Percentiles rank a stretch among this genome's conserved stretches.
phyloP scores from a whole-genome alignment of 1,140 invertebrate genomes.

The Drosophila nannoptera region DNA sequence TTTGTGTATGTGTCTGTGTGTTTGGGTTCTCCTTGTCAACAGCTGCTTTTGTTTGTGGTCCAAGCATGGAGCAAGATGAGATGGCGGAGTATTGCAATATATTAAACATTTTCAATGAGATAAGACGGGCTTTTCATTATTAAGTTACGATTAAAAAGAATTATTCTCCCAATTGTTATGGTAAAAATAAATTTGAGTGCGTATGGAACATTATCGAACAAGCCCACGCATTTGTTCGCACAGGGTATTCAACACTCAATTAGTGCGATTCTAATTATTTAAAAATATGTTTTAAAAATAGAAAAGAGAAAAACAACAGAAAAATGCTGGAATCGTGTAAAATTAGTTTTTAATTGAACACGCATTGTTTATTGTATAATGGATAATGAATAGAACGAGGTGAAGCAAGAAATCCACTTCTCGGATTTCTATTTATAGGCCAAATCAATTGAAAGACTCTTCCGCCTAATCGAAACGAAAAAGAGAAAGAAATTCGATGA shows the following conservation, averaged over 20 bases:
- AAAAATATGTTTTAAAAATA: conserved; percentile 24
- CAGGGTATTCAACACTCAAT: conserved; percentile 7
- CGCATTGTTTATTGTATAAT: conserved; percentile 44
- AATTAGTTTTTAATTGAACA: conserved; percentile 33
- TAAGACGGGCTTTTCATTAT: too few species aligned
- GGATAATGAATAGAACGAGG: neutral
- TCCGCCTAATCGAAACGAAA: neutral
- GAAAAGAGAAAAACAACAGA: conserved; percentile 2
- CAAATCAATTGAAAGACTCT: conserved; percentile 10
- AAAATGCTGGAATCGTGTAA: conserved; percentile 11
- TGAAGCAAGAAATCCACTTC: conserved; percentile 1
- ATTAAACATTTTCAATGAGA: too few species aligned
- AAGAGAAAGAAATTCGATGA: neutral
- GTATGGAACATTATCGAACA: neutral
- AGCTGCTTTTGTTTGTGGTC: too few species aligned
- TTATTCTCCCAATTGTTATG: too few species aligned
- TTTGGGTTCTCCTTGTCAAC: too few species aligned
- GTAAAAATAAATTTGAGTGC: too few species aligned
- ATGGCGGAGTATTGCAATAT: too few species aligned
- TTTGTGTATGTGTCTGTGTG: too few species aligned
- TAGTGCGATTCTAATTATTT: conserved; percentile 9
- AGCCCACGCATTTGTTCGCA: too few species aligned
- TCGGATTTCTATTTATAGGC: conserved; percentile 30
- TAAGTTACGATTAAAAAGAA: too few species aligned
- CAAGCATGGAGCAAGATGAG: too few species aligned